Conservation (phyloP, 2,888 invertebrate species). For the Ophion obscuratus region DNA sequence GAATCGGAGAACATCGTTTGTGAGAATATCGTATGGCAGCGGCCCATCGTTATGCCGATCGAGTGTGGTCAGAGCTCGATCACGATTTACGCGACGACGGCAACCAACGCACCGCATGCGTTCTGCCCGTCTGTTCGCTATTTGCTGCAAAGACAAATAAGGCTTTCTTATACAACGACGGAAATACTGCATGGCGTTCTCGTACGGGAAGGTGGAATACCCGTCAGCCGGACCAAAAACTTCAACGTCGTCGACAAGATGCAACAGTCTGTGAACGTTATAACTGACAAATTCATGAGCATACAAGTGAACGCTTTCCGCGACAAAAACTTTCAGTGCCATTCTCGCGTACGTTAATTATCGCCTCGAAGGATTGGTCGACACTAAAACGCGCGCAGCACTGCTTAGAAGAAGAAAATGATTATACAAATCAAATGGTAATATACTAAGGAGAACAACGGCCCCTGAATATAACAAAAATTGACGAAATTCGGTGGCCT, state of each 20-base stretch:
- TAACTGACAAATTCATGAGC: slow-evolving; percentile 15
- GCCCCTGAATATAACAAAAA: slow-evolving; percentile 35
- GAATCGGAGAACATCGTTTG: slow-evolving; percentile 14
- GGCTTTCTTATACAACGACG: slow-evolving; percentile 20
- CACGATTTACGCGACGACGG: neutral
- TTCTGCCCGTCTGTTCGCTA: slow-evolving; percentile 28
- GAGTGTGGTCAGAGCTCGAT: neutral
- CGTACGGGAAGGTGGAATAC: slow-evolving; percentile 42
- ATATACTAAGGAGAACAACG: slow-evolving; percentile 9
- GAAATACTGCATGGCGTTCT: slow-evolving; percentile 34
- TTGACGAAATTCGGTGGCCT: slow-evolving; percentile 32
- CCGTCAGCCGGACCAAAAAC: slow-evolving; percentile 15
- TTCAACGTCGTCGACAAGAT: slow-evolving; percentile 39
- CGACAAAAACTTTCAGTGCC: slow-evolving; percentile 14
- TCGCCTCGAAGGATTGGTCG: neutral
- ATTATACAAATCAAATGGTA: neutral
- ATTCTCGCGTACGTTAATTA: slow-evolving; percentile 35
- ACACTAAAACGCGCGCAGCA: slow-evolving; percentile 19
- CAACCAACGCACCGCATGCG: neutral
- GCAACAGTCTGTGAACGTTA: slow-evolving; percentile 38
- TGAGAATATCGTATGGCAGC: neutral
- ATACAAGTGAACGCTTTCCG: slow-evolving; percentile 1
- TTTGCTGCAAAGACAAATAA: slow-evolving; percentile 14
- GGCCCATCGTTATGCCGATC: slow-evolving; percentile 17
- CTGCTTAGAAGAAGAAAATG: slow-evolving; percentile 38